Evolutionary conservation across 2,113 vertebrate genomes (phyloP), one percentile per base, ranked within the genome.

Genomic region (human (Homo sapiens)): DNA sequence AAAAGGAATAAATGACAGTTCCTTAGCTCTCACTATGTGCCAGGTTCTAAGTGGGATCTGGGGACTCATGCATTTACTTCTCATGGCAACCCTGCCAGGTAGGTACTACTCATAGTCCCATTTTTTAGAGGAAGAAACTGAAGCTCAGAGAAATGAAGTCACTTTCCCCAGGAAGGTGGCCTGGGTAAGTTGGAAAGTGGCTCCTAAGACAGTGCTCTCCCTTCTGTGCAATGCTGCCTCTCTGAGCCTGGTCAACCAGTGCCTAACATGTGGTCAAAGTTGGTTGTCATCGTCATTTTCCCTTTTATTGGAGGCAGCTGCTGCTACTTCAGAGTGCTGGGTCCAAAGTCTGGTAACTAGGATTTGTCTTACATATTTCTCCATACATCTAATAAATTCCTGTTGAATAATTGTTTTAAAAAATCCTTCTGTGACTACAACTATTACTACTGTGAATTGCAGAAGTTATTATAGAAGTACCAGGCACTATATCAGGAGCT

Each of bases 301-400:
- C 38, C 55, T 83, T 87, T 82, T 61, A 50, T 38, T 38, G 68
- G 64, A 79, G 72, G 61, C 32, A 64, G 35, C 17, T 38, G 92
- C 88, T 61, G 68, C 43, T 55, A 16, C 82, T 94, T 93, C 52
- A 59, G 72, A 25, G 23, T 68, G 32, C 76, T 76, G 17, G 17
- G 22, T 80, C 43, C 30, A 43, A 75, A 76, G 87, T 76, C 11
- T 75, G 66, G 3, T 73, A 43, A 83, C 45, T 40, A 79, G 10
- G 68, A 6, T 1, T 83, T 86, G 93, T 89, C 68, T 73, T 16
- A 43, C 22, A 8, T 66, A 85, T 72, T 93, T 79, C 40, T 96
- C 59, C 57, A 32, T 17, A 78, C 40, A 72, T 30, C 43, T 20
- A 85, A 72, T 87, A 88, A 45, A 45, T 61, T 83, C 66, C 38